Evolutionary conservation across 1,140 invertebrate species (phyloP), one percentile per base, ranked within the genome.

Genomic region (Tribolium madens): DNA sequence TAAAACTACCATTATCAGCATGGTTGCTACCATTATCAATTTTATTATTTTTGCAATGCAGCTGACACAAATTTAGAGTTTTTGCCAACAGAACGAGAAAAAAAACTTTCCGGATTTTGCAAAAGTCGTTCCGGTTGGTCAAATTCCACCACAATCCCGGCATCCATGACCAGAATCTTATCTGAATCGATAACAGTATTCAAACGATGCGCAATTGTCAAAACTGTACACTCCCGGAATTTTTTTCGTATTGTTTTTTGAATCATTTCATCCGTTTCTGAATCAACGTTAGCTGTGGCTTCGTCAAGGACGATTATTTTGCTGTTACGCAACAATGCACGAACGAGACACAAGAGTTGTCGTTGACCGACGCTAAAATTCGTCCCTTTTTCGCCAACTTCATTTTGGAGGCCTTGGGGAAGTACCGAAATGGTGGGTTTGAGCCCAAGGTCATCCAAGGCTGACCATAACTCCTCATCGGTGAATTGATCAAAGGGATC

Each of bases 121-220:
- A 92, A 81, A 1, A 94, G 86, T 15, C 87, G 83, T 64, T 88
- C 88, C 0, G 92, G 92, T 72, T 90, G 86, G 14, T 88, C 89
- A 64, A 87, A 88, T 73, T 90, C 89, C 10, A 86, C 85, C n/a
- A 89, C 84, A 18, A 84, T 79, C 5, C 91, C 91, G n/a, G 82
- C 85, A 81, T 91, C 89, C 87, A 72, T 50, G 3, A 72, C 70
- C 46, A 72, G 21, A 12, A 72, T 50, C 26, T 72, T 72, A 52
- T 87, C 96, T 87, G 1, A 95, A 93, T 76, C 89, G 86, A 90
- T 90, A 13, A 91, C 87, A 0, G 89, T 90, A 79, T 94, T 88
- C 1, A 95, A 85, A 12, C 94, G 87, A 85, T 95, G 93, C 17
- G 93, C 93, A 71, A 76, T 64, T 0, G 92, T 93, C 3, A 95